Conservation (phyloP, 1,140 invertebrate genomes). For the Drosophila eugracilis region DNA sequence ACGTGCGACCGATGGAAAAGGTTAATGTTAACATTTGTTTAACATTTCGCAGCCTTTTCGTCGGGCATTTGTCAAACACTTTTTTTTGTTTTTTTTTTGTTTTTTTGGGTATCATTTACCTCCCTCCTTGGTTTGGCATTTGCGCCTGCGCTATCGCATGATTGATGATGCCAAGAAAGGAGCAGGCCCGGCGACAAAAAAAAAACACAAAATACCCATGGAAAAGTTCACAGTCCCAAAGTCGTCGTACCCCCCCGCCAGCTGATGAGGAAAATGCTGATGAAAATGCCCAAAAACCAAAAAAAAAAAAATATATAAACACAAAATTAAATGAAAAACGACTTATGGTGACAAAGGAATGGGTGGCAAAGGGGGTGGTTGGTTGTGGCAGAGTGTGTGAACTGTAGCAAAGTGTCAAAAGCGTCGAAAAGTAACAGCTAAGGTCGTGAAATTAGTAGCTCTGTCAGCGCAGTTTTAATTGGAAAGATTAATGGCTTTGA, state of each 20-base stretch:
- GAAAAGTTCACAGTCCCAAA: slow-evolving; percentile 33
- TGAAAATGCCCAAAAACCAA: too few relatives aligned
- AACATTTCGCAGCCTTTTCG: slow-evolving; percentile 20
- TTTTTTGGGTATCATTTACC: too few relatives aligned
- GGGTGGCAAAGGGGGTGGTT: slow-evolving; percentile 6
- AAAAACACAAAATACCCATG: slow-evolving; percentile 15
- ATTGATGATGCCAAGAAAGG: slow-evolving; percentile 60
- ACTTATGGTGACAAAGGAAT: slow-evolving; percentile 22
- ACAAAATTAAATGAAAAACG: slow-evolving; percentile 44
- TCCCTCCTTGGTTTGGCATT: slow-evolving; percentile 45
- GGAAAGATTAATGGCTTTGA: slow-evolving; percentile 6
- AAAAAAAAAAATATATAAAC: slow-evolving; percentile 4
- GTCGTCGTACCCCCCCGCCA: too few relatives aligned
- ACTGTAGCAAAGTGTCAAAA: slow-evolving; percentile 41
- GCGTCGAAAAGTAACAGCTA: slow-evolving; percentile 4
- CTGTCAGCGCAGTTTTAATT: slow-evolving; percentile 29
- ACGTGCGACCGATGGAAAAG: slow-evolving; percentile 43
- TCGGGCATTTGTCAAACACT: slow-evolving; percentile 6
- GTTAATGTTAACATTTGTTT: slow-evolving; percentile 54
- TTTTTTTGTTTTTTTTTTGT: too few relatives aligned
- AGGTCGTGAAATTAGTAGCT: slow-evolving; percentile 10
- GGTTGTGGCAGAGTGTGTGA: slow-evolving; percentile 28
- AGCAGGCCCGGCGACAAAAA: slow-evolving; percentile 38
- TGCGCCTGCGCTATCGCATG: slow-evolving; percentile 64
- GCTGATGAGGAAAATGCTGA: slow-evolving; percentile 8